Evolutionary conservation across 1,140 invertebrate genomes (phyloP).

Genomic region (Apolygus lucorum): DNA sequence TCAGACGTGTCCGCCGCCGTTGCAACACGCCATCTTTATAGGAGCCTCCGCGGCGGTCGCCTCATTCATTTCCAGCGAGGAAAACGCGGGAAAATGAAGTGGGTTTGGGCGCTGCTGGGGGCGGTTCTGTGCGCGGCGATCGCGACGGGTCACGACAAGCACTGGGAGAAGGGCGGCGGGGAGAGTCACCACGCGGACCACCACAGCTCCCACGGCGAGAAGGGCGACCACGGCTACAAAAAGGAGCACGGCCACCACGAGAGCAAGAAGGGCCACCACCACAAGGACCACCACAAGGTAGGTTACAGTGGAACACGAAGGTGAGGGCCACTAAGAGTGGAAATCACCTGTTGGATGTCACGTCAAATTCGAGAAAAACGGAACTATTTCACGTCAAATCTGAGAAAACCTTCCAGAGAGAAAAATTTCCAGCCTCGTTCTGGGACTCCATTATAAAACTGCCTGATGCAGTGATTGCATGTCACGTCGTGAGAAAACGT

Average conservation of each 20-base stretch:
- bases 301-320: too few relatives aligned
- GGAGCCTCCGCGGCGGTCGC: background rate
- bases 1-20: background rate
- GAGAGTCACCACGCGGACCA: constrained; percentile 50
- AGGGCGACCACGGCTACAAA: constrained; percentile 48
- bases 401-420: too few relatives aligned
- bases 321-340: too few relatives aligned
- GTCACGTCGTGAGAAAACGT: too few relatives aligned
- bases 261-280: constrained; percentile 56
- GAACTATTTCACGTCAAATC: too few relatives aligned
- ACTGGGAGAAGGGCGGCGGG: constrained; percentile 47
- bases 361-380: too few relatives aligned
- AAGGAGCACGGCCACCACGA: constrained; percentile 53
- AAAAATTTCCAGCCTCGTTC: too few relatives aligned
- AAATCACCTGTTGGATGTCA: too few relatives aligned
- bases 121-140: background rate
- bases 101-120: background rate
- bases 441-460: too few relatives aligned
- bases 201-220: constrained; percentile 48
- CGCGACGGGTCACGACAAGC: background rate
- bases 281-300: constrained; percentile 54
- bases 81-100: background rate
- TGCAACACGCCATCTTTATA: background rate
- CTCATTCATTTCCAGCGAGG: background rate
- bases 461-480: too few relatives aligned